Evolutionary conservation across 2,797 vertebrate genomes (phyloP).

Genomic region (Anguilla obscura): DNA sequence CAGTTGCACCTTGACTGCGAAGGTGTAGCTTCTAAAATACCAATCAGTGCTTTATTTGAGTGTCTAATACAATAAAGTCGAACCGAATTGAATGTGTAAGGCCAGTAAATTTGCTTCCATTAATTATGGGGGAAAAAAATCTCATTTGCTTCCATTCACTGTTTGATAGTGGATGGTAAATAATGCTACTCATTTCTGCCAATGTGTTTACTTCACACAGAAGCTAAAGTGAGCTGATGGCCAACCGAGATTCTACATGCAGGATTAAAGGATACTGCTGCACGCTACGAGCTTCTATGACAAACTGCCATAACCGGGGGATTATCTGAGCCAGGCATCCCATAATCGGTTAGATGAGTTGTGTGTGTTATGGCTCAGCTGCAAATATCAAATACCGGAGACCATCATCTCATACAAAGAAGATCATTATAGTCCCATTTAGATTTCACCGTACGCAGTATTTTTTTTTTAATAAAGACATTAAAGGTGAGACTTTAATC

Average conservation of each 20-base stretch:
- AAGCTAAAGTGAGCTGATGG: background rate
- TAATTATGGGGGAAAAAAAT: background rate
- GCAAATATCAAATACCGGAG: background rate
- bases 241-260: background rate
- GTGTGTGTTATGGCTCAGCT: background rate
- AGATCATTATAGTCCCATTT: background rate
- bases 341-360: background rate
- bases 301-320: background rate
- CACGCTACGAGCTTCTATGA: background rate
- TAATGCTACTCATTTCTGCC: background rate
- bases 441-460: conserved; percentile 30
- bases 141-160: background rate
- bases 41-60: too few relatives aligned
- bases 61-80: background rate
- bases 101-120: background rate
- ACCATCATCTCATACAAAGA: background rate
- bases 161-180: background rate
- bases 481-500: conserved; percentile 30
- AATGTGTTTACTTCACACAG: background rate
- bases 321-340: background rate
- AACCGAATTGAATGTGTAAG: too few relatives aligned
- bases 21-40: too few relatives aligned
- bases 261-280: background rate
- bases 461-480: conserved; percentile 27
- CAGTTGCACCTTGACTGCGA: too few relatives aligned